These are phyloP conservation scores for Periophthalmus modestus DNA, from an alignment of 2,113 vertebrate species.

Conservation along the genomic window DNA sequence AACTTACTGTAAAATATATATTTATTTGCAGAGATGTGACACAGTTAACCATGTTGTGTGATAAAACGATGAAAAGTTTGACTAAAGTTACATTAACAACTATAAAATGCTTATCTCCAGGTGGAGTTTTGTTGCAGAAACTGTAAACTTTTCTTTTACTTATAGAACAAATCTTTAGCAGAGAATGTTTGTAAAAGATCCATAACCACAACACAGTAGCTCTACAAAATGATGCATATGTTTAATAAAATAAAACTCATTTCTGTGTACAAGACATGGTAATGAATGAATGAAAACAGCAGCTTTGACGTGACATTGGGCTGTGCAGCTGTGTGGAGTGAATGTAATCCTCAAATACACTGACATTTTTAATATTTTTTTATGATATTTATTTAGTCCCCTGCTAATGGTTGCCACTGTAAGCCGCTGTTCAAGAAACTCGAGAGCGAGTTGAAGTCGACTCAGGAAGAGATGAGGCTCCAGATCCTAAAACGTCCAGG, in stretches of 20 bases:
- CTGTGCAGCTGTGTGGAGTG: no score
- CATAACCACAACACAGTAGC: no score
- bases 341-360: no score
- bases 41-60: background rate
- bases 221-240: no score
- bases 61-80: background rate
- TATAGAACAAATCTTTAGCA: no score
- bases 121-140: no score
- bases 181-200: no score
- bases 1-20: background rate
- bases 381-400: constrained; percentile 76
- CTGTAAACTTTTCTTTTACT: no score
- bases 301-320: no score
- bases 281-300: background rate
- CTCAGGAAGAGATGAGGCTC: constrained; percentile 85
- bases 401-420: constrained; percentile 85
- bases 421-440: constrained; percentile 85
- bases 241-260: no score
- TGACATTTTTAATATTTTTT: background rate
- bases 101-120: no score
- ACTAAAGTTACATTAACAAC: background rate
- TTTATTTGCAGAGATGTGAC: background rate
- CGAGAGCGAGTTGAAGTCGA: constrained; percentile 85
- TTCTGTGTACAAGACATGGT: no score
- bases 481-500: constrained; percentile 85